Conservation (phyloP, 2,113 vertebrate species). For the Engystomops pustulosus region DNA sequence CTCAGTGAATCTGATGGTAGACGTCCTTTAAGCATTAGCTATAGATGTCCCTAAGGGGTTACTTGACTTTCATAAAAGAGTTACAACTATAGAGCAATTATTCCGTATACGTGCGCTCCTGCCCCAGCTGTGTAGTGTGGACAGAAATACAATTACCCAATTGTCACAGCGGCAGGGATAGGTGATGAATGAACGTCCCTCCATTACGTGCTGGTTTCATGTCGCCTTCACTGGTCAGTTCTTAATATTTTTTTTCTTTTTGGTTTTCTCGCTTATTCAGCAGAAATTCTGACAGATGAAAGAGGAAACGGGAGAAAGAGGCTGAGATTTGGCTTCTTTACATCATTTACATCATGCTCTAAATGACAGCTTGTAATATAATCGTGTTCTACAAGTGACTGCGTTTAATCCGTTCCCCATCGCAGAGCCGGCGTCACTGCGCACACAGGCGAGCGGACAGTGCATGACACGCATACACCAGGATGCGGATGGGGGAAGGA, state of each 20-base stretch:
- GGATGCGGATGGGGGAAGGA: not conserved
- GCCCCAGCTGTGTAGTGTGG: not conserved
- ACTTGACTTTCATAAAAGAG: too few relatives aligned
- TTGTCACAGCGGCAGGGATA: slow-evolving; percentile 14
- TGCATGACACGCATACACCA: slow-evolving; percentile 4
- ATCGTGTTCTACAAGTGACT: slow-evolving; percentile 34
- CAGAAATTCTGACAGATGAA: slow-evolving; percentile 18
- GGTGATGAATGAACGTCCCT: slow-evolving; percentile 30
- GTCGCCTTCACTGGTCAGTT: not conserved
- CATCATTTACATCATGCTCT: slow-evolving; percentile 9
- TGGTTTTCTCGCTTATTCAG: not conserved
- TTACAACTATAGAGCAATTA: not conserved
- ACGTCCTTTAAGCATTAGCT: too few relatives aligned
- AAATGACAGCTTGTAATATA: slow-evolving; percentile 32
- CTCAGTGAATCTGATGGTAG: too few relatives aligned
- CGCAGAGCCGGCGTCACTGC: not conserved
- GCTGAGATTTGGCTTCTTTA: not conserved
- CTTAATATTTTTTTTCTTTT: too few relatives aligned
- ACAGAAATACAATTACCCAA: slow-evolving; percentile 17
- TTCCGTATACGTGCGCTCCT: not conserved
- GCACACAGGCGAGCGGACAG: not conserved
- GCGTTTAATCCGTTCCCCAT: slow-evolving; percentile 11
- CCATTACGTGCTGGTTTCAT: not conserved
- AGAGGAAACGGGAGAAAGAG: not conserved
- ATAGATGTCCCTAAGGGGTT: too few relatives aligned